Base-by-base conservation (phyloP, 2,888 invertebrate species). In the Acleris emargana region DNA sequence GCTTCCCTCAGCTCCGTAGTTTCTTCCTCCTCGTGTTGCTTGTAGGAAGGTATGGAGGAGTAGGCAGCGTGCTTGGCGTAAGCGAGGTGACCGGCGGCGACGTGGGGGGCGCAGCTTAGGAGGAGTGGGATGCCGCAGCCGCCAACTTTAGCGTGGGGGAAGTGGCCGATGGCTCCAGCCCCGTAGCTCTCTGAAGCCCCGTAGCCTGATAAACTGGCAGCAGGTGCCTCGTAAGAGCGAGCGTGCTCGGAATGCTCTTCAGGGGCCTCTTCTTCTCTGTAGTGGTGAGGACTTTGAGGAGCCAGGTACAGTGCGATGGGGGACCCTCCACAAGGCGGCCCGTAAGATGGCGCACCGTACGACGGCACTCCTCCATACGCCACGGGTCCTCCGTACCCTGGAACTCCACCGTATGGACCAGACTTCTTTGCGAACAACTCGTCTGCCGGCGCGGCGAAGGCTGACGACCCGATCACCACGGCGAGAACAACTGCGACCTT, bases 71-170 rank as follows among this genome's bases (percentile, higher is more conserved):
- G 38, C 2, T 67, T 54, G 6, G 17, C 45, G 0, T 66, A 58
- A 3, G 71, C 67, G 53, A 80, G 49, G 49, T 76, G 74, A 0
- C 81, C 80, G 16, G 73, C 57, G 13, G 73, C 69, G 0, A 80
- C 75, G 47, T 74, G 73, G 0, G 81, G 79, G 5, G 78, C 69
- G 60, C 81, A 81, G 70, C 74, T 78, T 2, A 82, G 71, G 5
- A 82, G 76, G 3, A 80, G 57, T 1, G 81, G 81, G 2, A 76
- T 62, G 20, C 70, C 72, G 68, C 78, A 76, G 4, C 71, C 72
- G 1, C 75, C 72, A 1, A 74, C 55, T 17, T 73, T 71, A 6
- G 76, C 75, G 50, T 72, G 66, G 2, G 78, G 76, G 71, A 78
- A 78, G n/a, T 76, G 6, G 4, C 76, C 76, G 0, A 76, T 54